These are phyloP conservation scores for Xiphydria camelus DNA, from an alignment of 2,888 invertebrate species.

Conservation along the genomic window DNA sequence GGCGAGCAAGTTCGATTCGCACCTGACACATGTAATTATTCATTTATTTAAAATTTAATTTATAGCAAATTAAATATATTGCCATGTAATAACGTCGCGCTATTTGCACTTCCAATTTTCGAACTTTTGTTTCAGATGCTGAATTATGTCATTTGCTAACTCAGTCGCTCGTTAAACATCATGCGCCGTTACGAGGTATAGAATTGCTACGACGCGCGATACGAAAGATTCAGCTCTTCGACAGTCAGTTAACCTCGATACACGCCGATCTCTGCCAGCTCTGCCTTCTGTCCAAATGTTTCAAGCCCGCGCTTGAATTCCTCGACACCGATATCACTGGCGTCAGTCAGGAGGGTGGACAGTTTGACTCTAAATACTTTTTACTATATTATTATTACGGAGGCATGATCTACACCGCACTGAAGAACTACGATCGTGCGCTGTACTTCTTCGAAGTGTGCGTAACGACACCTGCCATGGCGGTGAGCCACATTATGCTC, in stretches of 20 bases:
- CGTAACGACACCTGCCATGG: constrained; percentile 91
- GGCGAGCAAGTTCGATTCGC: constrained; percentile 88
- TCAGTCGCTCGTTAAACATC: constrained; percentile 74
- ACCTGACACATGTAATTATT: constrained; percentile 76
- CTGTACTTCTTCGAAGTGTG: constrained; percentile 95
- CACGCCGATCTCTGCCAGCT: constrained; percentile 93
- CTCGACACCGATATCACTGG: constrained; percentile 90
- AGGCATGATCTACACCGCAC: constrained; percentile 93
- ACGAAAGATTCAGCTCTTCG: constrained; percentile 82
- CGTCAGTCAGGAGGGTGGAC: constrained; percentile 83
- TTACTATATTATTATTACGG: constrained; percentile 96
- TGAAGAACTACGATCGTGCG: constrained; percentile 91
- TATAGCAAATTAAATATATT: constrained; percentile 3
- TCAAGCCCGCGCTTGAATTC: constrained; percentile 87
- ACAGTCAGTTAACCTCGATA: constrained; percentile 89
- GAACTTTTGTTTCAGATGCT: constrained; percentile 69
- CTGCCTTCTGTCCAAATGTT: constrained; percentile 86
- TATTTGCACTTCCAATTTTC: constrained; percentile 1
- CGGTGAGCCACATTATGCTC: constrained; percentile 95
- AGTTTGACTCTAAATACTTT: constrained; percentile 87
- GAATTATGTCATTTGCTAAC: constrained; percentile 87
- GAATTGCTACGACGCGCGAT: constrained; percentile 81
- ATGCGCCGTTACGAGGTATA: constrained; percentile 82
- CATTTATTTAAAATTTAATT: constrained; percentile 8
- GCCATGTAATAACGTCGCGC: not conserved